Conservation (phyloP, 1,140 invertebrate species). For the Brachionus calyciflorus region DNA sequence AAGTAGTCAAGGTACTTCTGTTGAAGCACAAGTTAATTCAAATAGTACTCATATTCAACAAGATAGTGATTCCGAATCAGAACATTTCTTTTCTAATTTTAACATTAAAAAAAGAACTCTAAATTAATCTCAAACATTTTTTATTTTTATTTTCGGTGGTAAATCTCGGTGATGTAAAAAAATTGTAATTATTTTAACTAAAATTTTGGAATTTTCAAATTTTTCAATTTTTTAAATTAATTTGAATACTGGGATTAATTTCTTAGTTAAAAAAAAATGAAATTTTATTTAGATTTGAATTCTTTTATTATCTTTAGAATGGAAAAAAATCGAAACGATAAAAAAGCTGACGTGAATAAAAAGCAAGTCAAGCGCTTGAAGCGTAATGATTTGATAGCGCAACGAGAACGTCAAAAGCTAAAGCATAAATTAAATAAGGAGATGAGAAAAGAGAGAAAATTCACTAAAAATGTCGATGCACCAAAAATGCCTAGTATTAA, state of each 20-base stretch:
- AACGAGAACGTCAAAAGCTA: slow-evolving; percentile 4
- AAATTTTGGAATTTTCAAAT: neutral
- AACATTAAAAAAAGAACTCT: slow-evolving; percentile 40
- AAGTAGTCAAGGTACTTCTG: neutral
- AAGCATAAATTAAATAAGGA: slow-evolving; percentile 26
- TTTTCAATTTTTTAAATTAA: no score
- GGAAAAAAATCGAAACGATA: no score
- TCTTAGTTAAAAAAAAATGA: no score
- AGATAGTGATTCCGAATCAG: slow-evolving; percentile 34
- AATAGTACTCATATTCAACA: slow-evolving; percentile 19
- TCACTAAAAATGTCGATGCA: neutral
- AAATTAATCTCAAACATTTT: slow-evolving; percentile 11
- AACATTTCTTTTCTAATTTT: slow-evolving; percentile 40
- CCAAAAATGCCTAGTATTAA: neutral
- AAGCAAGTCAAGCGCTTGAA: neutral
- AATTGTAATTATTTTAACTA: neutral
- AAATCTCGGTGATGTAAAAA: neutral
- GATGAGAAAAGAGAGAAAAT: slow-evolving; percentile 18
- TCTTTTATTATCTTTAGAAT: no score
- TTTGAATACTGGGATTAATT: no score
- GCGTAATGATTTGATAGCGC: slow-evolving; percentile 40
- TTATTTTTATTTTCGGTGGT: neutral
- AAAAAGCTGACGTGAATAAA: neutral
- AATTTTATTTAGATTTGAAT: no score
- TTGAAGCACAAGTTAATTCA: neutral